Base-by-base conservation (phyloP, 2,113 vertebrate genomes). In the Nettapus auritus region DNA sequence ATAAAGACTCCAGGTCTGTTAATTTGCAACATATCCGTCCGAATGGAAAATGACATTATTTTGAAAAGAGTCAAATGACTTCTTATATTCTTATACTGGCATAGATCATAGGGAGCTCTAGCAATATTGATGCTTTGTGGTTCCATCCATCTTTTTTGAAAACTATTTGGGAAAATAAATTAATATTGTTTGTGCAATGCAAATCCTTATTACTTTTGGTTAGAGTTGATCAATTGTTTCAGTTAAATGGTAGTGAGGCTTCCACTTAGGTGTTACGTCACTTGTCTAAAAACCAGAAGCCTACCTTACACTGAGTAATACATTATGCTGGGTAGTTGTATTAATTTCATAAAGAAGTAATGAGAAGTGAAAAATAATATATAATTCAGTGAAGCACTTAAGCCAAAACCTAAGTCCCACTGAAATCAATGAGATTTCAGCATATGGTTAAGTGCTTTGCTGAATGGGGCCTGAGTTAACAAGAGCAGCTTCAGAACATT, bases 391-490 rank as follows among this genome's bases (percentile, higher is more conserved):
- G 62, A 78, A 88, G 50, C 44, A 79, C 57, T 91, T 94, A 88
- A 89, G 25, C 57, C 56, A 81, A 94, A 94, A 69, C 48, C 6
- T 4, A 75, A 89, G 31, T 66, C 28, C 29, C 50, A 59, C 25
- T 87, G 89, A 87, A 96, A 89, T 87, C 33, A 87, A 69, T 95
- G 78, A 84, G 11, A 77, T 85, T 95, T 84, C 80, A 95, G 62
- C 69, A 64, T 2, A 0, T 94, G 73, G 78, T 81, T 60, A 88
- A 88, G 76, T 86, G 53, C 73, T 84, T 88, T 92, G 33, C 66
- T 96, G 80, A 95, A 79, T 66, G 69, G 62, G 33, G 6, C 73
- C 44, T 0, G 0, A 53, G 50, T 90, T 75, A 79, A 71, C 5
- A 25, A 70, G 36, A 88, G 28, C 42, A 55, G 44, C 74, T 88